Evolutionary conservation across 2,888 invertebrate genomes (phyloP), one percentile per base, ranked within the genome.

Genomic region (Phragmatobia fuliginosa): DNA sequence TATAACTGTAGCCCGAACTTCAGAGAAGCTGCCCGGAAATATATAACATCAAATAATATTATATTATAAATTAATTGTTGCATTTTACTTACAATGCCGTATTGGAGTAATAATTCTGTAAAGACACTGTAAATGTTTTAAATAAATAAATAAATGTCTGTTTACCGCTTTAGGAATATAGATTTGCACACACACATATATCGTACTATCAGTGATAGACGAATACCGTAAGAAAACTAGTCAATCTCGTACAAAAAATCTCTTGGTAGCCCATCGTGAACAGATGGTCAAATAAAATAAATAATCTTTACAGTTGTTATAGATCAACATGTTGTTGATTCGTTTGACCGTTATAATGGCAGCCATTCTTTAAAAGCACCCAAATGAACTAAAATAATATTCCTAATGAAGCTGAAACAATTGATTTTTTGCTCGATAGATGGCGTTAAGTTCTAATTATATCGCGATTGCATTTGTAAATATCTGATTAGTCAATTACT

Each of bases 321-420:
- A 11, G 10, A 32, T 21, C 33, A 33, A 58, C 65, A 58, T 58
- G 28, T 41, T 41, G 38, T 21, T 66, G 21, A 58, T 59, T 66
- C 58, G 11, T 31, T 25, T 58, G 10, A 58, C 65, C 58, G 65
- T 66, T 66, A 66, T 56, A 58, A 66, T 58, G 32, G 32, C n/a
- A 18, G 14, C 59, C n/a, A n/a, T 56, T 56, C 6, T 60, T 21
- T 60, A 31, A 7, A 33, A 32, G 21, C 33, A n/a, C 14, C 32
- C 0, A 21, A 11, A 32, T 33, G 21, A 21, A 33, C 21, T 33
- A 60, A 21, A 21, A 60, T 2, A 56, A 56, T 2, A 7, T 16
- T 6, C 1, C 25, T 25, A 28, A 52, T 52, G 28, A 25, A 52
- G 25, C 52, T 6, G 56, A 56, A 56, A 25, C 14, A 25, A 25